phyloP scores from a whole-genome alignment of 2,113 vertebrate species.

The Siniperca chuatsi region DNA sequence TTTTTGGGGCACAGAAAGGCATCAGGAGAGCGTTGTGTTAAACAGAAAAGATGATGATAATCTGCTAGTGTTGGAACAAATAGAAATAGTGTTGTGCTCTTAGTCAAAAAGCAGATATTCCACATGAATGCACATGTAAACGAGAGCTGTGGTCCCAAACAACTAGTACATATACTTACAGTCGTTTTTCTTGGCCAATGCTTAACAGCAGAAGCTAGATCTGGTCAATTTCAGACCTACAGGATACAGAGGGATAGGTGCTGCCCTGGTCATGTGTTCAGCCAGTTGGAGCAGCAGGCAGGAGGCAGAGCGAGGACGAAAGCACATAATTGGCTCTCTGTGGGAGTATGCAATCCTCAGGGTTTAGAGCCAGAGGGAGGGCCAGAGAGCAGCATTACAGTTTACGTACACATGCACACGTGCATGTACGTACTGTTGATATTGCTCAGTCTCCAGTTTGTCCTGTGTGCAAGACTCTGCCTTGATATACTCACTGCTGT shows the following conservation, averaged over 20 bases:
- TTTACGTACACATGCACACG: neutral
- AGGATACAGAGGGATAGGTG: neutral
- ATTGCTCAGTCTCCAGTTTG: neutral
- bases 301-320: constrained; percentile 45
- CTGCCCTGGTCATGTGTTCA: constrained; percentile 19
- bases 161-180: neutral
- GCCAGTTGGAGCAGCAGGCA: constrained; percentile 37
- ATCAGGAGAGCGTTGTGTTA: neutral
- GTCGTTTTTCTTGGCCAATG: neutral
- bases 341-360: constrained; percentile 71
- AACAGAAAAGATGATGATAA: neutral
- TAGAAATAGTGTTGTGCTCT: neutral
- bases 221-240: neutral
- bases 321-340: constrained; percentile 78
- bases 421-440: neutral
- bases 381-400: constrained; percentile 2
- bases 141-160: neutral
- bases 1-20: neutral
- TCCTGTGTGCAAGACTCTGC: neutral
- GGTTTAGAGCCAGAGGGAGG: constrained; percentile 32
- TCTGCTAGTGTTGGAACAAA: neutral
- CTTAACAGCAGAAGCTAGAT: neutral
- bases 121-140: neutral
- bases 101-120: neutral
- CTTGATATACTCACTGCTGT: neutral